These are phyloP conservation scores for Pungitius pungitius DNA, from an alignment of 2,113 vertebrate species.

Conservation along the genomic window DNA sequence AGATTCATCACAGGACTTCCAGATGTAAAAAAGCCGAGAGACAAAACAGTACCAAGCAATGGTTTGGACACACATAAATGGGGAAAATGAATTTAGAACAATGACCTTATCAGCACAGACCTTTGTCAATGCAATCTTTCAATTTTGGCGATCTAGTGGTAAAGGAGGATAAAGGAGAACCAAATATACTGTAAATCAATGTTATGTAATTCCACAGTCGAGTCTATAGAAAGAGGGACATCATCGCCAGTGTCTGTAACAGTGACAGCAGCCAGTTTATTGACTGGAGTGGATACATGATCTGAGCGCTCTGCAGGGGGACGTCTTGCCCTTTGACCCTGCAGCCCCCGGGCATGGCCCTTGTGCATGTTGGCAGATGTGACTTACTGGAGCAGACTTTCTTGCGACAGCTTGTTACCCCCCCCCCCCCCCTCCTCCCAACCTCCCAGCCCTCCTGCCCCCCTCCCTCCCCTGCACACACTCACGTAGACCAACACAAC, in stretches of 20 bases:
- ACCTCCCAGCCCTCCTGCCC: not conserved
- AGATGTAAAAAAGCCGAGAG: not conserved
- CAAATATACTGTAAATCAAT: conserved; percentile 50
- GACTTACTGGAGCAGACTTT: conserved; percentile 76
- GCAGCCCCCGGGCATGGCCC: conserved; percentile 71
- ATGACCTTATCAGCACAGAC: not conserved
- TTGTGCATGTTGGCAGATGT: conserved; percentile 74
- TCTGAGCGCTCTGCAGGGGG: conserved; percentile 66
- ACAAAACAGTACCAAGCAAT: too few species aligned
- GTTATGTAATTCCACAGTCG: conserved; percentile 21
- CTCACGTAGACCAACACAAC: conserved; percentile 14
- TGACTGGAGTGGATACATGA: conserved; percentile 76
- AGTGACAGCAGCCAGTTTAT: conserved; percentile 75
- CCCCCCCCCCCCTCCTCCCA: not conserved
- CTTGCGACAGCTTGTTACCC: conserved; percentile 78
- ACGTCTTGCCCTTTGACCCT: conserved; percentile 70
- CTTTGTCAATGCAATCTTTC: not conserved
- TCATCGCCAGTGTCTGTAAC: conserved; percentile 65
- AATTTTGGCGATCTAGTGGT: not conserved
- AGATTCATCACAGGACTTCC: not conserved
- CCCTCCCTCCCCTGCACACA: not conserved
- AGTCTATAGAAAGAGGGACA: conserved; percentile 49
- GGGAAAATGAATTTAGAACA: not conserved
- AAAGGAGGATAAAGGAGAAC: conserved; percentile 9
- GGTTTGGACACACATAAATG: not conserved